Base-by-base conservation (phyloP, 2,888 invertebrate genomes). In the Oscheius sp. region DNA sequence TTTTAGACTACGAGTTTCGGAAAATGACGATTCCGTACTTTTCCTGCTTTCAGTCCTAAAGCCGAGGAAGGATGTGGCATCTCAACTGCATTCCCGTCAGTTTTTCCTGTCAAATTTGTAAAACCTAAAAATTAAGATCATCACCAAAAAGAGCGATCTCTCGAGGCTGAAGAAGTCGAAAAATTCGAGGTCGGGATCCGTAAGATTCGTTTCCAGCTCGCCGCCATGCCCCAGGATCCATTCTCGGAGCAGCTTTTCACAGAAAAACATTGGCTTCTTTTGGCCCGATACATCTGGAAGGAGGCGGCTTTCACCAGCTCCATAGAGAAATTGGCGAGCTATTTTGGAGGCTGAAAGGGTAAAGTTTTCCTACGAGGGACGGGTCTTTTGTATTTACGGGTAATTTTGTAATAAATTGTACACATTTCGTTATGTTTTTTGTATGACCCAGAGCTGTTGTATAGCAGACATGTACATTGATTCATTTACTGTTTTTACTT, bases 31-130 rank as follows among this genome's bases (percentile, higher is more conserved):
- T 7, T 60, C 68, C 53, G 55, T 74, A 0, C 65, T 78, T 10
- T 47, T 80, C 32, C 66, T 73, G n/a, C 60, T 79, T 1, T 66
- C 74, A 9, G 82, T 80, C 21, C 71, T 82, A 3, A 76, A 74
- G 51, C 66, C 75, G 5, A 50, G 80, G 42, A 70, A 66, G 51
- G 68, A 60, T 72, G 78, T 53, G 1, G n/a, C 50, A 7, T 53
- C 63, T 10, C 37, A 42, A 47, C 63, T 73, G 37, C 65, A 73
- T 55, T 13, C 51, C 5, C 13, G 57, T 59, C 10, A 21, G 70
- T 42, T 60, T 11, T 37, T 42, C 3, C 37, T 42, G 21, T 0
- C 9, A 35, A 42, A 0, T 37, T n/a, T 42, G 42, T 11, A 47
- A 13, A 3, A 11, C 21, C 21, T 21, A 47, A 51, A n/a, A 2